Base-by-base conservation (phyloP, 2,888 invertebrate species). In the Leptarthrus brevirostris region DNA sequence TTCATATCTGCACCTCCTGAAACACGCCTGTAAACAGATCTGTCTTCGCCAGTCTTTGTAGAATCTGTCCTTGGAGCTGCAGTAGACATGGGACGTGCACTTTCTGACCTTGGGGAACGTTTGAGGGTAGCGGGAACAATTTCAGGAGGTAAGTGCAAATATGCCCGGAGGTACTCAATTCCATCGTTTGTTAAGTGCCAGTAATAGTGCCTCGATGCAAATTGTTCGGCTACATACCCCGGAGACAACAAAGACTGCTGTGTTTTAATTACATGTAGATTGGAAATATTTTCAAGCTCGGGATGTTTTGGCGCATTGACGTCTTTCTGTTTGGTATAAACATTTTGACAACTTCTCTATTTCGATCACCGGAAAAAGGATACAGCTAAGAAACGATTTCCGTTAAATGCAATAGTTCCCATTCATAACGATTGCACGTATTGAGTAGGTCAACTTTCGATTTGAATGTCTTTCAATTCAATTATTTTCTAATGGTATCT, bases 261-360 rank as follows among this genome's bases (percentile, higher is more conserved):
- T 79, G 98, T 96, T 87, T 98, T 98, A 84, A 99, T 98, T 74
- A 99, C 98, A 88, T 99, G 95, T 77, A 99, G 90, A 87, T 99
- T 99, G 78, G 97, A 96, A 81, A 99, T 96, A 81, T 88, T 90
- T 84, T 96, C 95, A 80, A 99, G 87, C 84, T 98, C 96, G 4
- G 98, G 96, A 85, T 99, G 99, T 86, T 96, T 96, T n/a, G 97
- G 94, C 71, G 95, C 94, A 88, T 97, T 95, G 86, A 95, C 95
- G 87, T 99, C 98, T 84, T 99, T 98, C 86, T 97, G 97, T 98
- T 98, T 82, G 98, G 97, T 97, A 99, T 99, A 96, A 99, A 97
- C 99, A 99, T 99, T 84, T 84, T 81, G 77, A 80, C 81, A 81
- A 81, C 82, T 82, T 82, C 77, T 79, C 77, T 80, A 78, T 77